These are phyloP conservation scores for Salarias fasciatus DNA, from an alignment of 2,797 vertebrate genomes.

Conservation along the genomic window DNA sequence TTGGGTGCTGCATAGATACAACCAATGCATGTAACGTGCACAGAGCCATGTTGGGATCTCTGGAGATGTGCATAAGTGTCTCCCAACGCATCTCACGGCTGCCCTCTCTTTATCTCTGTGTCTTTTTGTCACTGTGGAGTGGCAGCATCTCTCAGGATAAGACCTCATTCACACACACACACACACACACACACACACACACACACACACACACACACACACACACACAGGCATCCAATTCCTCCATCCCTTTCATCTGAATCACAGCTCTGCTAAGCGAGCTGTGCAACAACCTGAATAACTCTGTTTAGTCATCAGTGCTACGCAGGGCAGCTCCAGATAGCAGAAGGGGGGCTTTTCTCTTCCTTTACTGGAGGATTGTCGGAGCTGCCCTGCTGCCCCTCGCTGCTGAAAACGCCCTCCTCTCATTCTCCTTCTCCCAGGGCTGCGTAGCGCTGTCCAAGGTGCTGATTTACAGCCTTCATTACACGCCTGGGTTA, in stretches of 20 bases:
- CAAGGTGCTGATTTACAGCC: slow-evolving; percentile 80
- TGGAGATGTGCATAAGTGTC: slow-evolving; percentile 18
- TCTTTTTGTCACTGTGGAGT: slow-evolving; percentile 47
- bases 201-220: slow-evolving; percentile 10
- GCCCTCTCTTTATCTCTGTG: slow-evolving; percentile 15
- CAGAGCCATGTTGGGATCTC: slow-evolving; percentile 19
- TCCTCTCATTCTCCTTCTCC: slow-evolving; percentile 9
- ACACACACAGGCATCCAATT: neutral
- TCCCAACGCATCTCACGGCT: slow-evolving; percentile 2
- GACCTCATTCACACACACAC: slow-evolving; percentile 24
- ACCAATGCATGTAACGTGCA: slow-evolving; percentile 31
- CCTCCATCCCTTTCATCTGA: slow-evolving; percentile 46
- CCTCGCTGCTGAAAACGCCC: slow-evolving; percentile 43
- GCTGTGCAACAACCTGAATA: slow-evolving; percentile 69
- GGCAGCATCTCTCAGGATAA: slow-evolving; percentile 47
- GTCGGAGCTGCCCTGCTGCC: slow-evolving; percentile 60
- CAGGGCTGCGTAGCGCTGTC: slow-evolving; percentile 66
- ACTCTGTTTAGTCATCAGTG: slow-evolving; percentile 74
- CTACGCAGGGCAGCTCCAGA: slow-evolving; percentile 47
- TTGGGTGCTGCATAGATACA: slow-evolving; percentile 5
- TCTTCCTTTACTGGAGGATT: slow-evolving; percentile 52
- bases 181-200: slow-evolving; percentile 9
- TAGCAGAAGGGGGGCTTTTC: slow-evolving; percentile 29
- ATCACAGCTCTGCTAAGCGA: slow-evolving; percentile 54
- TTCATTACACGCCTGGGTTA: slow-evolving; percentile 74